Base-by-base conservation (phyloP, 1,140 invertebrate genomes). In the Diuraphis noxia region DNA sequence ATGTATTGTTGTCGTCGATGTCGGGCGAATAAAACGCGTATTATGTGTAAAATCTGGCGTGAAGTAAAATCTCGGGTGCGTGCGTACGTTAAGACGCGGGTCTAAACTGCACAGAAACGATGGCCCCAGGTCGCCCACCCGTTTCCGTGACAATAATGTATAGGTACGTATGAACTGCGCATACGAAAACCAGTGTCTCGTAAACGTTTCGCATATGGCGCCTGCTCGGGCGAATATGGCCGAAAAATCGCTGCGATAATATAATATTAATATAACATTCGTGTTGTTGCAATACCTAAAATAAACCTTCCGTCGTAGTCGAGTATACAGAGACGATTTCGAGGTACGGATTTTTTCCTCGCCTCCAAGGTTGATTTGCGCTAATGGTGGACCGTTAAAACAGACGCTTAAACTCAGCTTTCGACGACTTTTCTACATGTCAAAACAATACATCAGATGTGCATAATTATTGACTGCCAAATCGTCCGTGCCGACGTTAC, bases 91-190 rank as follows among this genome's bases (percentile, higher is more conserved):
- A 72, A 72, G 56, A 30, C 56, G n/a, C 56, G 56, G 41, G 84
- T 52, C 38, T 34, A 30, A 46, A 43, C n/a, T n/a, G n/a, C 9
- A 36, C 17, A 88, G 34, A 86, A 88, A 88, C 86, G 89, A 91
- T 91, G 77, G 82, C 89, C 89, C 89, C 89, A n/a, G 46, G 89
- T n/a, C 89, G 89, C 89, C 89, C 77, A 91, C 89, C n/a, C 77
- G 89, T 81, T 91, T 91, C 89, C 89, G 89, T n/a, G 77, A 81
- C 77, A 81, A 43, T 56, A 85, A 43, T 46, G 23, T 34, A n/a
- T n/a, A n/a, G n/a, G n/a, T n/a, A 46, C 79, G 79, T 82, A 25
- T 52, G 38, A 46, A 46, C 41, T 17, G 79, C 40, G 1, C 7
- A 79, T 79, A 43, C 56, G 30, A 79, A 72, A 79, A 89, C 88